Evolutionary conservation across 2,888 invertebrate species (phyloP), one percentile per base, ranked within the genome.

Genomic region (Tetanocera ferruginea): DNA sequence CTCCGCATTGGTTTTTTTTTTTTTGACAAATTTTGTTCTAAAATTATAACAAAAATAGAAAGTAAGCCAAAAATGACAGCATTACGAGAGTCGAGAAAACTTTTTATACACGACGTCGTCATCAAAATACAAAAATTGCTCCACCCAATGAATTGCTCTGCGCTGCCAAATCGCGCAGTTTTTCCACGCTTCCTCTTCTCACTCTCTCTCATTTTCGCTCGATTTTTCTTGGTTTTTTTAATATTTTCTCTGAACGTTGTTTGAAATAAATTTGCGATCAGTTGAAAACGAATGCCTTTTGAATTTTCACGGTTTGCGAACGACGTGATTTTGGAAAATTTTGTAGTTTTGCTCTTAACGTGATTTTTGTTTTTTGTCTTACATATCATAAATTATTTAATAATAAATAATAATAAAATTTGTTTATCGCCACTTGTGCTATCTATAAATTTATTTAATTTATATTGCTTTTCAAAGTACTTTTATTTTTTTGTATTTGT

Each of bases 221-320:
- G 2, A 6, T 23, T 28, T 43, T 49, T 0, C 43, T 19, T 23
- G 23, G n/a, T n/a, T 11, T 19, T 11, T 23, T 2, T 11, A 19
- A 17, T 49, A 14, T 43, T 37, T 37, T 34, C 72, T 55, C 43
- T n/a, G 25, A 34, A 28, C 9, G 2, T 60, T 49, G 43, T 49
- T 14, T 62, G 62, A 25, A 19, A 8, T n/a, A 49, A 43, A 62
- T 62, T 75, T 37, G 66, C 52, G 75, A 75, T 86, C 86, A 87
- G 87, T 87, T 82, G 83, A 81, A 85, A 86, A 86, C 85, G 86
- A 84, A 84, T 86, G 85, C 84, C 82, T 84, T 87, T 85, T 85
- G 83, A 84, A 86, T 87, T 87, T 87, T 86, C 87, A 86, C 85
- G 86, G 70, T 72, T 77, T 76, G 78, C 66, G 14, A 11, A 31